A percentile compares a stretch with the other conserved stretches of the same genome.
Evolutionary conservation across 2,113 vertebrate genomes (phyloP).

Genomic region (Microtus montanus): DNA sequence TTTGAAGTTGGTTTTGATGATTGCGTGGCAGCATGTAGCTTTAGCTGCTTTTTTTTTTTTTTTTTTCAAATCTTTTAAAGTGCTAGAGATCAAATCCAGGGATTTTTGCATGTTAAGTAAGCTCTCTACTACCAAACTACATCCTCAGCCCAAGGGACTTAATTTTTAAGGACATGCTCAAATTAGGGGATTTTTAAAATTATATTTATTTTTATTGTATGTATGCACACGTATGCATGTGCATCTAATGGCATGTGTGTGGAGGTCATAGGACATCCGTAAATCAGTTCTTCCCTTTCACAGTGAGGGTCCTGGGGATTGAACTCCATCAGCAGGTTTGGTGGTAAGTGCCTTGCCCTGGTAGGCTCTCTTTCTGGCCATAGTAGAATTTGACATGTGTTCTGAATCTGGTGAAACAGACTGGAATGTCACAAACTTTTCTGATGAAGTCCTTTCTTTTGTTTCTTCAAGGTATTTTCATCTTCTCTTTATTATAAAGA

Average conservation of each 20-base stretch:
- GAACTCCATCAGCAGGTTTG: not conserved
- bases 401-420: not conserved
- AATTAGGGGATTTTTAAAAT: not conserved
- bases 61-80: not conserved
- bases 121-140: not conserved
- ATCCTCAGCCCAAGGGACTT: not conserved
- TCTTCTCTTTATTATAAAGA: not conserved
- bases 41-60: not conserved
- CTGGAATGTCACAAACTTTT: constrained; percentile 31
- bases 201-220: not conserved
- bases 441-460: not conserved
- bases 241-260: not conserved
- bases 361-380: too few species aligned
- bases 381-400: not conserved
- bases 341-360: not conserved
- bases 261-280: not conserved
- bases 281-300: not conserved
- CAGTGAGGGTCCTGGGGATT: not conserved
- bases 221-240: not conserved
- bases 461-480: not conserved
- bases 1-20: constrained; percentile 32
- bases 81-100: not conserved
- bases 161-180: not conserved
- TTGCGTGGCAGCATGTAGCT: not conserved
- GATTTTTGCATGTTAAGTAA: not conserved